Percentiles rank a stretch among this genome's conserved stretches.
These are phyloP conservation scores for Nixonia krombeini DNA, from an alignment of 1,140 invertebrate genomes.

Conservation along the genomic window DNA sequence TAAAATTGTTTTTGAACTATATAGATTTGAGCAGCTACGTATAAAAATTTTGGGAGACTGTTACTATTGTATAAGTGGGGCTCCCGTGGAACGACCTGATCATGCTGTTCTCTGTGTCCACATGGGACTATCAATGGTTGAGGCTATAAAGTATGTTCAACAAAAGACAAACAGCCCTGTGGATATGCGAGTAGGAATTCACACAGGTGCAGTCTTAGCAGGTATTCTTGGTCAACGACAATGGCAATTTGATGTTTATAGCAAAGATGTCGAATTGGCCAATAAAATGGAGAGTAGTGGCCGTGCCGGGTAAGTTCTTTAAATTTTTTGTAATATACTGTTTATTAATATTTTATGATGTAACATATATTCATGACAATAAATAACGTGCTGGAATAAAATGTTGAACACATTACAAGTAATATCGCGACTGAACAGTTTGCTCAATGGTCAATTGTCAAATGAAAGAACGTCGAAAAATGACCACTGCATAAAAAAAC, in stretches of 20 bases:
- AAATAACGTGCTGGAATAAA: no score
- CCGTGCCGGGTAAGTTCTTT: conserved; percentile 86
- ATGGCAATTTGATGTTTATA: conserved; percentile 99
- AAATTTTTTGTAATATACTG: not conserved
- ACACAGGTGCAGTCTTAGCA: conserved; percentile 95
- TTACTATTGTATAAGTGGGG: conserved; percentile 96
- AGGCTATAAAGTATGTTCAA: conserved; percentile 97
- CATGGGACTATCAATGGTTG: conserved; percentile 97
- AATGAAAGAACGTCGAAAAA: no score
- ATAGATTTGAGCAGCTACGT: conserved; percentile 94
- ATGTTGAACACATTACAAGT: no score
- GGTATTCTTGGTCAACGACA: conserved; percentile 96
- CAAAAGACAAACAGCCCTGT: conserved; percentile 95
- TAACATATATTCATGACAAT: no score
- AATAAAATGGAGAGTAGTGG: conserved; percentile 99
- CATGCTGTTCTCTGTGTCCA: conserved; percentile 95
- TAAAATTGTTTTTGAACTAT: no score
- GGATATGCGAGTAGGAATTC: conserved; percentile 98
- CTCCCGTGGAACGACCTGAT: conserved; percentile 88
- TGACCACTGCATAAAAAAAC: no score
- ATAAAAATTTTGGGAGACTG: conserved; percentile 97
- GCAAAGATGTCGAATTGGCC: conserved; percentile 95
- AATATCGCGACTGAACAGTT: no score
- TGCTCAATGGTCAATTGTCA: no score
- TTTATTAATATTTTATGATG: no score